These are phyloP conservation scores for Sebastes jordani DNA, from an alignment of 2,797 vertebrate species.

Conservation along the genomic window DNA sequence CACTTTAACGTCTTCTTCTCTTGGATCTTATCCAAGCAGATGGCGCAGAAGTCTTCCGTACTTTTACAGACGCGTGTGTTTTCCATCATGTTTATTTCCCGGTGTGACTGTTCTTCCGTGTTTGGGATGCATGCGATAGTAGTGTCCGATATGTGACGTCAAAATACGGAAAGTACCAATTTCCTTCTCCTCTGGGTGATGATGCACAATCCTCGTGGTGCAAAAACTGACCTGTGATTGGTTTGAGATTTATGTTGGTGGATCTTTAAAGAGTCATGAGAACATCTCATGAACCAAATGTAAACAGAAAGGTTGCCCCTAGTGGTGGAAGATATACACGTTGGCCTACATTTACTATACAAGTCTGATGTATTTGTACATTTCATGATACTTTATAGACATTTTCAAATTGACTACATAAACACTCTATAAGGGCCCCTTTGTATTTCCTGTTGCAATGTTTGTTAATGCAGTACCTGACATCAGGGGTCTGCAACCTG, in stretches of 20 bases:
- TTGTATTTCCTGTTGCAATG: too few relatives aligned
- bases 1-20: conserved; percentile 83
- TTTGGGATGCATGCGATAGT: not conserved
- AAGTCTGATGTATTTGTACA: not conserved
- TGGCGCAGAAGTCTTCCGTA: conserved; percentile 51
- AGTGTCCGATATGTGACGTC: not conserved
- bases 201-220: not conserved
- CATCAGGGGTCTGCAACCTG: too few relatives aligned
- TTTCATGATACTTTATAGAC: not conserved
- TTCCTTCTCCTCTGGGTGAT: not conserved
- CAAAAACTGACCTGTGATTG: not conserved
- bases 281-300: not conserved
- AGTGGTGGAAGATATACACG: accelerated
- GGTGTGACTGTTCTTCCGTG: not conserved
- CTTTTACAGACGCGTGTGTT: not conserved
- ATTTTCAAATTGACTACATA: accelerated
- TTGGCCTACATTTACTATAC: not conserved
- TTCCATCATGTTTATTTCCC: conserved; percentile 27
- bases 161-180: not conserved
- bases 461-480: too few relatives aligned
- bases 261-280: not conserved
- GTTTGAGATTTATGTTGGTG: not conserved
- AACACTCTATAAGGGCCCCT: too few relatives aligned
- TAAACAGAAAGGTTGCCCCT: not conserved
- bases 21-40: conserved; percentile 81